Percentiles rank a stretch among this genome's conserved stretches.
These are phyloP conservation scores for Patella caerulea DNA, from an alignment of 2,888 invertebrate species.

Conservation along the genomic window DNA sequence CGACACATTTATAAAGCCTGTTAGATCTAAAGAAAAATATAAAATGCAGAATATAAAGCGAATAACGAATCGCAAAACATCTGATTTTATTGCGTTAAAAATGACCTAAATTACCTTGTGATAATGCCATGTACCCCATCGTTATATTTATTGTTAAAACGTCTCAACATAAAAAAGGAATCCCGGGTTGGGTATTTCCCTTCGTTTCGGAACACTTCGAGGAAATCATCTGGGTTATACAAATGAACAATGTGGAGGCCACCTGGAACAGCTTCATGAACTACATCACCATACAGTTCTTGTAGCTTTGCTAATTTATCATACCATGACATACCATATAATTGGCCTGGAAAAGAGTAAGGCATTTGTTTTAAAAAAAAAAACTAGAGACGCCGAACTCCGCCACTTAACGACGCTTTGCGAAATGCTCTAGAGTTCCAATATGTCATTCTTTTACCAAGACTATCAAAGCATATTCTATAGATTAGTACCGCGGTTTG, in stretches of 20 bases:
- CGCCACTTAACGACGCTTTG: no score
- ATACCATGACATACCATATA: conserved; percentile 30
- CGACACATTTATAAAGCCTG: no score
- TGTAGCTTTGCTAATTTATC: conserved; percentile 26
- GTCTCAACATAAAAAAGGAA: conserved; percentile 39
- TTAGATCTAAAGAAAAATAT: not conserved
- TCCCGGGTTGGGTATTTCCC: conserved; percentile 45
- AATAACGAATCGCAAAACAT: not conserved
- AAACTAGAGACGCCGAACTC: no score
- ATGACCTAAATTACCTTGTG: conserved; percentile 34
- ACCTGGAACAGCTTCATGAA: conserved; percentile 66
- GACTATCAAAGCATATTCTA: no score
- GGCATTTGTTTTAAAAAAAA: not conserved
- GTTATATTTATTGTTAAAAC: conserved; percentile 39
- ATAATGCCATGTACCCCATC: conserved; percentile 39
- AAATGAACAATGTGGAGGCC: conserved; percentile 65
- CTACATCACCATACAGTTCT: conserved; percentile 46
- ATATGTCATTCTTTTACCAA: no score
- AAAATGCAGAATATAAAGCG: not conserved
- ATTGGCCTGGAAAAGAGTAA: conserved; percentile 29
- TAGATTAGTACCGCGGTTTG: no score
- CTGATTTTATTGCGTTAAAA: not conserved
- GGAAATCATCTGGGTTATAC: conserved; percentile 49
- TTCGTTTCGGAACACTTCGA: conserved; percentile 49
- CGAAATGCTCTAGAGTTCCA: no score